phyloP scores from a whole-genome alignment of 2,797 vertebrate species.

The Sitta carolinensis region DNA sequence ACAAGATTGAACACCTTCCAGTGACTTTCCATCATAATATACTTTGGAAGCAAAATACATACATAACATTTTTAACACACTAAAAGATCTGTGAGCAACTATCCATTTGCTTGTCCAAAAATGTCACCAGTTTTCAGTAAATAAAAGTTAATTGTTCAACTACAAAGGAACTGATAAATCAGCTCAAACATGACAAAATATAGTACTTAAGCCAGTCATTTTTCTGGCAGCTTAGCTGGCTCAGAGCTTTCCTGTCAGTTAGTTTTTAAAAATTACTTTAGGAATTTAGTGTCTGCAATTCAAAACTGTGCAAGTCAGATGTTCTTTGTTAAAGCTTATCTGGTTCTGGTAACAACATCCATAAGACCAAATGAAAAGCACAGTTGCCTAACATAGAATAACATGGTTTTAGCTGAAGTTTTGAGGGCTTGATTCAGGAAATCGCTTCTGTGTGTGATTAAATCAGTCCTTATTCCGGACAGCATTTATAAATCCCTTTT shows the following conservation, averaged over 20 bases:
- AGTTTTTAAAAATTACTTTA: background rate
- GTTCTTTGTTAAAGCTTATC: constrained; percentile 37
- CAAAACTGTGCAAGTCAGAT: constrained; percentile 21
- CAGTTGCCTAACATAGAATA: background rate
- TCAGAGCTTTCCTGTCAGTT: background rate
- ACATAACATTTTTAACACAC: background rate
- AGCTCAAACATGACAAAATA: background rate
- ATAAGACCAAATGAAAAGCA: constrained; percentile 8
- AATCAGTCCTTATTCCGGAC: background rate
- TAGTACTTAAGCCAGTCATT: background rate
- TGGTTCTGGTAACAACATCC: background rate
- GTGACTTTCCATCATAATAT: background rate
- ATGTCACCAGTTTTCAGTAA: background rate
- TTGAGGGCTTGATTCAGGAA: constrained; percentile 31
- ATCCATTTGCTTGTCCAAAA: background rate
- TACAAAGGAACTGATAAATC: constrained; percentile 7
- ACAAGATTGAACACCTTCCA: background rate
- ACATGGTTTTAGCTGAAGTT: background rate
- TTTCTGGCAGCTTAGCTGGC: background rate
- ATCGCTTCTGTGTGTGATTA: background rate
- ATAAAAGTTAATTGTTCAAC: background rate
- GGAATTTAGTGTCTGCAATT: constrained; percentile 16
- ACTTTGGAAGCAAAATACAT: background rate
- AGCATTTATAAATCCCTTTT: background rate
- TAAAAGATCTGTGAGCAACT: background rate